Evolutionary conservation across 2,888 invertebrate genomes (phyloP), one percentile per base, ranked within the genome.

Genomic region (Zygaena filipendulae): DNA sequence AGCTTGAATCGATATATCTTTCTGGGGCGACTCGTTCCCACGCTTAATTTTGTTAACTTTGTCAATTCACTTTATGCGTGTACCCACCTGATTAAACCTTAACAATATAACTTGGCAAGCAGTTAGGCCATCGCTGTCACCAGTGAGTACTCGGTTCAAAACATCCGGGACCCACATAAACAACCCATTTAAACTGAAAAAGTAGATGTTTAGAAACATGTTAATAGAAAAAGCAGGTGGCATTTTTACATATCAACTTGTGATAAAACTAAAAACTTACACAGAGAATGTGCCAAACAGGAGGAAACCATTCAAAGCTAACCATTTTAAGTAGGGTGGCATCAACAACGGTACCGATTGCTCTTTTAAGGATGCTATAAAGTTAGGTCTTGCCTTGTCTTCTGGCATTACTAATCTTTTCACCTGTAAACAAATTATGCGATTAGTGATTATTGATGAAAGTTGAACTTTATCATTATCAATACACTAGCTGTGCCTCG

Each of bases 221-320:
- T 16, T n/a, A n/a, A n/a, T n/a, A n/a, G n/a, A n/a, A n/a, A n/a
- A n/a, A n/a, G n/a, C n/a, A n/a, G n/a, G n/a, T n/a, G n/a, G n/a
- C n/a, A n/a, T n/a, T n/a, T n/a, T n/a, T n/a, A n/a, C n/a, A n/a
- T n/a, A n/a, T n/a, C n/a, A n/a, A n/a, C n/a, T n/a, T n/a, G 7
- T 16, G 7, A 4, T 16, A 16, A 6, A 11, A 9, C 6, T 14
- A 13, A 3, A 26, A 29, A 74, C 82, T 81, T 66, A 87, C 87
- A 85, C 82, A 47, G 85, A 79, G 81, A 87, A 87, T 45, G 85
- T 82, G 5, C 84, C 77, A 44, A 87, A 86, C 42, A 85, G 79
- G 9, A 87, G 70, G 24, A 67, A 59, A 23, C 77, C 83, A 27
- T 82, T 80, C 1, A 87, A 59, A 1, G 60, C 36, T 29, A 86